A percentile compares a stretch with the other conserved stretches of the same genome.
Conservation (phyloP, 2,797 vertebrate genomes). For the Labroides dimidiatus region DNA sequence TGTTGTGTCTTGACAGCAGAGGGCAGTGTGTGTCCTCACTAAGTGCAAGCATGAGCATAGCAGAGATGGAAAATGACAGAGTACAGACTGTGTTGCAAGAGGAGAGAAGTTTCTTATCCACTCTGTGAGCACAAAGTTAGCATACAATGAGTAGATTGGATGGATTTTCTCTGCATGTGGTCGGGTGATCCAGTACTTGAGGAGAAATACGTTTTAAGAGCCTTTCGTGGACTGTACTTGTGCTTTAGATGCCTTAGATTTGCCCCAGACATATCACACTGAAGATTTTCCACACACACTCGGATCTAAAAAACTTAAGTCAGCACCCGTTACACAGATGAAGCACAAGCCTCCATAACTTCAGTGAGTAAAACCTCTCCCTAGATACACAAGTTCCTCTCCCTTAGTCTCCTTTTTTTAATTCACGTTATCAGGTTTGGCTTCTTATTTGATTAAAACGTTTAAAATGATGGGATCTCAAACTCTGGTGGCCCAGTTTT, state of each 20-base stretch:
- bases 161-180: constrained; percentile 46
- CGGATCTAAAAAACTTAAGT: constrained; percentile 1
- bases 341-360: constrained; percentile 47
- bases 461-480: background rate
- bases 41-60: no score
- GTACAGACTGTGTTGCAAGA: constrained; percentile 37
- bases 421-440: constrained; percentile 16
- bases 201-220: constrained; percentile 24
- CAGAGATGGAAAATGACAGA: constrained; percentile 48
- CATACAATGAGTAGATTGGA: constrained; percentile 34
- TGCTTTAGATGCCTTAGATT: constrained; percentile 10
- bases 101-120: constrained; percentile 41
- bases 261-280: constrained; percentile 2
- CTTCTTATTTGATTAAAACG: constrained; percentile 2
- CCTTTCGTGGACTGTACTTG: background rate
- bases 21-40: constrained; percentile 67
- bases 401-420: constrained; percentile 14
- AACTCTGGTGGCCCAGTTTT: background rate
- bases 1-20: constrained; percentile 72
- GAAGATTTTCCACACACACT: constrained; percentile 8
- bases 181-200: constrained; percentile 21
- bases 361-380: constrained; percentile 14
- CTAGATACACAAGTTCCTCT: background rate
- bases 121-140: constrained; percentile 34
- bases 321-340: constrained; percentile 26